These are phyloP conservation scores for Ecliptopera silaceata DNA, from an alignment of 2,888 invertebrate genomes.

Conservation along the genomic window DNA sequence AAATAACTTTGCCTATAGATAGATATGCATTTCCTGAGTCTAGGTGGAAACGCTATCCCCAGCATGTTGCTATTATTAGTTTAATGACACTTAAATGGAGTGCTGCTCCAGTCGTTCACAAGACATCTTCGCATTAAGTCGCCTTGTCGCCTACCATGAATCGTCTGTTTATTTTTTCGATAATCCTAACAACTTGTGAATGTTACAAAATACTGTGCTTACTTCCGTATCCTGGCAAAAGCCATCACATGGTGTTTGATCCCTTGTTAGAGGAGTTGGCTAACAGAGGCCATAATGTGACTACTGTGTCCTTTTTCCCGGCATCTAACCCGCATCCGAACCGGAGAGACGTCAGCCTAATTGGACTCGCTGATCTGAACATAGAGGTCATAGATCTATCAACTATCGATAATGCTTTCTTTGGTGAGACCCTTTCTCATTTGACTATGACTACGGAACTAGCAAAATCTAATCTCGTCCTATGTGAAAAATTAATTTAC, in stretches of 20 bases:
- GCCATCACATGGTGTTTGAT: conserved; percentile 76
- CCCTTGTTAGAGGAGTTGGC: conserved; percentile 68
- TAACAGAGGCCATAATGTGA: conserved; percentile 69
- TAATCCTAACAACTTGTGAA: conserved; percentile 34
- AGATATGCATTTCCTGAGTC: conserved; percentile 2
- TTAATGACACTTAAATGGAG: conserved; percentile 5
- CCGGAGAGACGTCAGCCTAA: conserved; percentile 54
- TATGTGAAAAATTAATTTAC: conserved; percentile 53
- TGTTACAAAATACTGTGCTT: conserved; percentile 62
- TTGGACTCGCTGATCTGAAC: conserved; percentile 43
- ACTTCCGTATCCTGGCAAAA: conserved; percentile 73
- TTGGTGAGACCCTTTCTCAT: conserved; percentile 41
- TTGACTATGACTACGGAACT: conserved; percentile 37
- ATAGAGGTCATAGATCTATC: conserved; percentile 52
- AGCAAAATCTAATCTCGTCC: conserved; percentile 41
- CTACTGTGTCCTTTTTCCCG: conserved; percentile 75
- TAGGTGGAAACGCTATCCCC: neutral
- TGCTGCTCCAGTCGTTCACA: conserved; percentile 14
- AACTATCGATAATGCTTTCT: conserved; percentile 40
- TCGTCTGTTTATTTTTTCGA: conserved; percentile 30
- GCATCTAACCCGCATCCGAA: conserved; percentile 35
- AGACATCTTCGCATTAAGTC: conserved; percentile 21
- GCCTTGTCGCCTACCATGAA: conserved; percentile 18
- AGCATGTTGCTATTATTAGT: conserved; percentile 26
- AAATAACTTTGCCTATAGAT: no score